These are phyloP conservation scores for Ommatoiulus sabulosus DNA, from an alignment of 2,888 invertebrate genomes.

Conservation along the genomic window DNA sequence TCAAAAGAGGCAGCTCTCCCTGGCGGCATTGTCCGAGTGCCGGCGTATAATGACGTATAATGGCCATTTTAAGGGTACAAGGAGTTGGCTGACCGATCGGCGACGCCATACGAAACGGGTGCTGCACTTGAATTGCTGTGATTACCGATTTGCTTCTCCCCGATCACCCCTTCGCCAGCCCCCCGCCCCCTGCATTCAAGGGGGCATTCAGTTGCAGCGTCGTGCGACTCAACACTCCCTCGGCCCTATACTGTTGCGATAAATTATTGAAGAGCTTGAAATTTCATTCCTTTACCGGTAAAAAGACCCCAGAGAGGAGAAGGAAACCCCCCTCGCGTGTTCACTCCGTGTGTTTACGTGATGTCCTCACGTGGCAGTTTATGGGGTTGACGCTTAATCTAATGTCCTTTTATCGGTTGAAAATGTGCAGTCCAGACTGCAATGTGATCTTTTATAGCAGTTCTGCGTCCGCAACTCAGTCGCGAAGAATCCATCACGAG, in stretches of 20 bases:
- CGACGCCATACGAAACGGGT: neutral
- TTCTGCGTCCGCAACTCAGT: no score
- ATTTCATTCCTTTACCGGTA: neutral
- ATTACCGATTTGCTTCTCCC: neutral
- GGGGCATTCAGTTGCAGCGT: neutral
- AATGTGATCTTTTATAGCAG: no score
- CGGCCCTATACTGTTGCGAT: neutral
- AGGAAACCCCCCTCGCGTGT: neutral
- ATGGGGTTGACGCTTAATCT: neutral
- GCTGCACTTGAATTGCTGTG: neutral
- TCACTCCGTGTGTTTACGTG: neutral
- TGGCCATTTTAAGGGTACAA: neutral
- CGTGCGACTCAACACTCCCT: constrained; percentile 1
- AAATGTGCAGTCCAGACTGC: no score
- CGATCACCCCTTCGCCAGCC: neutral
- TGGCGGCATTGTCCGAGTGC: neutral
- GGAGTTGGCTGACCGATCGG: neutral
- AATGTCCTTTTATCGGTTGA: no score
- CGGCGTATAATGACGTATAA: neutral
- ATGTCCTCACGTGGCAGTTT: neutral
- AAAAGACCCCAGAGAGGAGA: neutral
- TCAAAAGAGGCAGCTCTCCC: neutral
- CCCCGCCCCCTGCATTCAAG: neutral
- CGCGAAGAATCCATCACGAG: no score
- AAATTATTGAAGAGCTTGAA: neutral